A percentile compares a stretch with the other conserved stretches of the same genome.
Evolutionary conservation across 1,140 invertebrate species (phyloP).

Genomic region (Monochamus saltuarius): DNA sequence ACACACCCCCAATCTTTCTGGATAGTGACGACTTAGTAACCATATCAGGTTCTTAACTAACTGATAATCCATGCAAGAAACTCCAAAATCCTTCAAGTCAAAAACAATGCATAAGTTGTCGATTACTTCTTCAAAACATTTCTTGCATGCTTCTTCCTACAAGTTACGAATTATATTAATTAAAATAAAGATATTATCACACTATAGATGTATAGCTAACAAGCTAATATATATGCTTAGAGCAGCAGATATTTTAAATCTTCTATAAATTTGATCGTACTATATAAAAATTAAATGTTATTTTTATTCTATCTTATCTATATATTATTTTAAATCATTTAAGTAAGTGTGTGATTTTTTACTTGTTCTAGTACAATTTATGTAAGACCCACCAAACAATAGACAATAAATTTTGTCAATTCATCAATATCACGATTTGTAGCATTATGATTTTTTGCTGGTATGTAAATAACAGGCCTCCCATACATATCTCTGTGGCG

Average conservation of each 20-base stretch:
- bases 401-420: slow-evolving; percentile 74
- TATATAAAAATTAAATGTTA: too few species aligned
- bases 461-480: slow-evolving; percentile 73
- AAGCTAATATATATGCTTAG: too few species aligned
- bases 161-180: slow-evolving; percentile 2
- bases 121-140: slow-evolving; percentile 75
- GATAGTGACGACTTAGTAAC: slow-evolving; percentile 72
- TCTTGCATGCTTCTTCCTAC: slow-evolving; percentile 73
- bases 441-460: slow-evolving; percentile 69
- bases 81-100: slow-evolving; percentile 70
- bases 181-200: too few species aligned
- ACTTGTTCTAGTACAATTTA: too few species aligned
- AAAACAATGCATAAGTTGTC: slow-evolving; percentile 77
- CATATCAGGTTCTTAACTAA: slow-evolving; percentile 75
- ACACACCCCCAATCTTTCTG: slow-evolving; percentile 73
- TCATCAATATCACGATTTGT: slow-evolving; percentile 69
- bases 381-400: slow-evolving; percentile 61
- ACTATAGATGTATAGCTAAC: too few species aligned
- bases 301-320: too few species aligned
- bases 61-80: slow-evolving; percentile 75
- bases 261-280: too few species aligned
- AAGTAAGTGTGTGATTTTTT: too few species aligned
- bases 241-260: too few species aligned
- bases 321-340: too few species aligned
- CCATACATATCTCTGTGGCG: slow-evolving; percentile 69